Percentiles rank a stretch among this genome's conserved stretches.
phyloP scores from a whole-genome alignment of 2,888 invertebrate species.

The Lasiommata megera region DNA sequence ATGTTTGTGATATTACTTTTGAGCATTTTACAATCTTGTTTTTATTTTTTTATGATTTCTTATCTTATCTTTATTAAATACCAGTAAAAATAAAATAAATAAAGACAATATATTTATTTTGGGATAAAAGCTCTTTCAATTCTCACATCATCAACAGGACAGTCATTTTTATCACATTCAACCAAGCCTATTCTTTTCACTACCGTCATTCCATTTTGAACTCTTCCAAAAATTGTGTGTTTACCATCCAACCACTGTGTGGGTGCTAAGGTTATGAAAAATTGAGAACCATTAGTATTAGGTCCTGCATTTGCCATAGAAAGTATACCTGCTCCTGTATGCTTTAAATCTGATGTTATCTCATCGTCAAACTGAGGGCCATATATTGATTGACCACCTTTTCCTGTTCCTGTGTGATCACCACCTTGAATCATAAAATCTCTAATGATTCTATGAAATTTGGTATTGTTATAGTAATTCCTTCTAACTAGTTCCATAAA shows the following conservation, averaged over 20 bases:
- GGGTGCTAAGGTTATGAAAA: slow-evolving; percentile 97
- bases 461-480: slow-evolving; percentile 97
- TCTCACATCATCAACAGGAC: slow-evolving; percentile 93
- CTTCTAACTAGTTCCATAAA: slow-evolving; percentile 96
- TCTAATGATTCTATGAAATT: slow-evolving; percentile 97
- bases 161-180: slow-evolving; percentile 95
- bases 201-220: slow-evolving; percentile 93
- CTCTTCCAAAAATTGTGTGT: slow-evolving; percentile 97
- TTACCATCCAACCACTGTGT: slow-evolving; percentile 99
- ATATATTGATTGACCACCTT: slow-evolving; percentile 98
- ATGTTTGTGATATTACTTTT: too few relatives aligned
- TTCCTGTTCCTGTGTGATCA: slow-evolving; percentile 98
- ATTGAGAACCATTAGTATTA: slow-evolving; percentile 98
- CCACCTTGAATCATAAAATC: slow-evolving; percentile 98
- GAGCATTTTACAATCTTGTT: too few relatives aligned
- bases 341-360: slow-evolving; percentile 95
- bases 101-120: slow-evolving; percentile 48
- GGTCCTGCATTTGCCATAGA: slow-evolving; percentile 99
- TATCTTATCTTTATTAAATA: too few relatives aligned
- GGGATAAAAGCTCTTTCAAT: slow-evolving; percentile 81
- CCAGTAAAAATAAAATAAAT: too few relatives aligned
- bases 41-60: too few relatives aligned
- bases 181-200: slow-evolving; percentile 96
- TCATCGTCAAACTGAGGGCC: slow-evolving; percentile 97
- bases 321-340: slow-evolving; percentile 94